phyloP scores from a whole-genome alignment of 2,113 vertebrate species.

The Struthio camelus region DNA sequence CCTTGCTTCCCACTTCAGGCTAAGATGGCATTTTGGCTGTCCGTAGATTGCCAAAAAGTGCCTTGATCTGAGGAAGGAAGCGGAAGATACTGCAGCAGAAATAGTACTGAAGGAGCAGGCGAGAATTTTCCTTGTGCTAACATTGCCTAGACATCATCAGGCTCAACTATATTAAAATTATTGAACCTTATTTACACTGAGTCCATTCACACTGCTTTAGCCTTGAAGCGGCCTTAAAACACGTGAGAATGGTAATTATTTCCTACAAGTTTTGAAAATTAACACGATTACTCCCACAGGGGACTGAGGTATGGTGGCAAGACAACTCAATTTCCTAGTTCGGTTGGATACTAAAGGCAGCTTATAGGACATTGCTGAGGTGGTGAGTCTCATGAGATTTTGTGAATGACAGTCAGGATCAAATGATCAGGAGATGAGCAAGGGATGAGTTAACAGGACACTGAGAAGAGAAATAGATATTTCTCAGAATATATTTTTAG shows the following conservation, averaged over 20 bases:
- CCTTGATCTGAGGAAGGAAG: background rate
- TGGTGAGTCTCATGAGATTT: background rate
- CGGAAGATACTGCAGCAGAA: background rate
- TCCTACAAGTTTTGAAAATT: background rate
- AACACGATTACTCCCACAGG: background rate
- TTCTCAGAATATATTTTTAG: background rate
- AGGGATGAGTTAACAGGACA: background rate
- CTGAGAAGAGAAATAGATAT: background rate
- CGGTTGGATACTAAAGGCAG: background rate
- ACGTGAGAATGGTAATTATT: background rate
- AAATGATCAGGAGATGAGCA: background rate
- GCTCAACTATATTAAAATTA: background rate
- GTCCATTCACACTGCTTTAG: background rate
- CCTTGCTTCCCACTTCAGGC: background rate
- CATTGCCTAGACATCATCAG: background rate
- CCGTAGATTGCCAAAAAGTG: slow-evolving; percentile 7
- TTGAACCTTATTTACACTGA: slow-evolving; percentile 4
- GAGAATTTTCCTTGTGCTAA: background rate
- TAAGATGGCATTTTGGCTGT: background rate
- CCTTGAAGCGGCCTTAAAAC: slow-evolving; percentile 5
- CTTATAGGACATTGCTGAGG: background rate
- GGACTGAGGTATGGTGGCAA: background rate
- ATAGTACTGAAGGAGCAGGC: background rate
- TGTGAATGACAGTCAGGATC: background rate
- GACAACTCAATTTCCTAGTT: background rate